Percentiles rank a stretch among this genome's conserved stretches.
phyloP scores from a whole-genome alignment of 1,140 invertebrate species.

The Aphis craccivora region DNA sequence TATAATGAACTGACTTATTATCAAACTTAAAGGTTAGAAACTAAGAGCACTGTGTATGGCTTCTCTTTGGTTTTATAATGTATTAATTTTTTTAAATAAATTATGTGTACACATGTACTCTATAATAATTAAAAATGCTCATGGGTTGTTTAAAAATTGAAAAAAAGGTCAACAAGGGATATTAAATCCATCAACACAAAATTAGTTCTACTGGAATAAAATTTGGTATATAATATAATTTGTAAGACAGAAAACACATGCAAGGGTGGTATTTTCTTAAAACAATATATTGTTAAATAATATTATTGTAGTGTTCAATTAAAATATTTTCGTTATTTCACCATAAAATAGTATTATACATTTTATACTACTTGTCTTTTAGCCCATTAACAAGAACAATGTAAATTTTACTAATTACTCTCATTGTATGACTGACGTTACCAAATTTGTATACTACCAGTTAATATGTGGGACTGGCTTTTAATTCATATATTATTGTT shows the following conservation, averaged over 20 bases:
- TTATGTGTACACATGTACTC: not conserved
- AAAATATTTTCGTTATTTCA: not conserved
- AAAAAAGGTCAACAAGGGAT: too few species aligned
- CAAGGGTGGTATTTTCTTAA: not conserved
- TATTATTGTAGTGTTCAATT: not conserved
- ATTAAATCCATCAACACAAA: not conserved
- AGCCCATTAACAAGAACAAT: not conserved
- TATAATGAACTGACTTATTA: not conserved
- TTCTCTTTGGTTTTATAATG: not conserved
- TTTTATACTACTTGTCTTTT: not conserved
- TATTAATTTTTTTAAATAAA: not conserved
- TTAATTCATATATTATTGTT: constrained; percentile 22
- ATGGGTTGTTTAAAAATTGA: too few species aligned
- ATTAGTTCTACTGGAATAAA: not conserved
- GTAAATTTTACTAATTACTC: not conserved
- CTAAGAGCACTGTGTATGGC: not conserved
- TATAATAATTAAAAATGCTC: too few species aligned
- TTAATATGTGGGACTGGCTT: not conserved
- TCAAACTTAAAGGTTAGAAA: not conserved
- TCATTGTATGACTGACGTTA: constrained; percentile 38
- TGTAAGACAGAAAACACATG: not conserved
- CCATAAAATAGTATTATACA: not conserved
- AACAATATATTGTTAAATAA: not conserved
- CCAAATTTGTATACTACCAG: constrained; percentile 57
- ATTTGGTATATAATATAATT: not conserved